phyloP scores from a whole-genome alignment of 2,888 invertebrate genomes.

The Hermodice carunculata region DNA sequence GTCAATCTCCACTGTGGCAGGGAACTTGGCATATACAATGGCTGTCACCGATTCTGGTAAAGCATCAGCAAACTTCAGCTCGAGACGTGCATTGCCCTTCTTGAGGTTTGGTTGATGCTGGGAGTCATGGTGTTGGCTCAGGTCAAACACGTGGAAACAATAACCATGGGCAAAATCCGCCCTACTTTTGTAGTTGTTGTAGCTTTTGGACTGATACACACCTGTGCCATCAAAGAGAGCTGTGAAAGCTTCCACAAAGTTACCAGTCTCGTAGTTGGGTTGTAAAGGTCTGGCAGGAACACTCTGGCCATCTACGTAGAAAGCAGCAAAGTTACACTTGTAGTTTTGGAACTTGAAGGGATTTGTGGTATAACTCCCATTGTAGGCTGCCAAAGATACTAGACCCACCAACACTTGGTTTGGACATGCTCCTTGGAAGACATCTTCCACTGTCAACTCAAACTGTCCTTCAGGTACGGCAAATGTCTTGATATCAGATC shows the following conservation, averaged over 20 bases:
- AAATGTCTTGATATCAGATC: not conserved
- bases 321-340: not conserved
- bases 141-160: conserved; percentile 1
- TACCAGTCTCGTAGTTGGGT: not conserved
- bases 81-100: not conserved
- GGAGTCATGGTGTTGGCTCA: not conserved
- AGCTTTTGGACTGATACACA: not conserved
- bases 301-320: conserved; percentile 1
- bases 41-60: not conserved
- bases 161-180: not conserved
- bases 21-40: not conserved
- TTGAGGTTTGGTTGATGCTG: not conserved
- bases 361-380: not conserved
- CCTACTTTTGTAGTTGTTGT: not conserved
- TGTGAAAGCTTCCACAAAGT: not conserved
- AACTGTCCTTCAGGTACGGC: not conserved
- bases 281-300: not conserved
- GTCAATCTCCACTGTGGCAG: not conserved
- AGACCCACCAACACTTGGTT: not conserved
- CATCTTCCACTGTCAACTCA: not conserved
- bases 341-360: not conserved
- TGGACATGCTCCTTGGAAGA: not conserved
- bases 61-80: not conserved
- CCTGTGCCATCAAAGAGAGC: not conserved
- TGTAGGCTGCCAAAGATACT: not conserved